Conservation (phyloP, 2,113 vertebrate genomes). For the Phoxinus phoxinus region DNA sequence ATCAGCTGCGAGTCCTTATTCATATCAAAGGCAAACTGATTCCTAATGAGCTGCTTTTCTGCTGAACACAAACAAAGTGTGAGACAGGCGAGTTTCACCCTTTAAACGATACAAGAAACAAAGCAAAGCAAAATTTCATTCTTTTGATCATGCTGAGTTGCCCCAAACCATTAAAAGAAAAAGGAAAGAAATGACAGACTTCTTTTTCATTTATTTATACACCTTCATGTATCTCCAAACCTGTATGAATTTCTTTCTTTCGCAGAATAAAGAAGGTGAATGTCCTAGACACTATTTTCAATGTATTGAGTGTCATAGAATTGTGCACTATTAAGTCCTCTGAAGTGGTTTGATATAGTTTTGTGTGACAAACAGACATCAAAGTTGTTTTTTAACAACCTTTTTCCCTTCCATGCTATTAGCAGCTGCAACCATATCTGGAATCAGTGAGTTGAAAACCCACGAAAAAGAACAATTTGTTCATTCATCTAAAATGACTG, state of each 20-base stretch:
- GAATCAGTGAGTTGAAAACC: not conserved
- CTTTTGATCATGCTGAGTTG: not conserved
- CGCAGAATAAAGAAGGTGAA: not conserved
- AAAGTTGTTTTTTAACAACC: not conserved
- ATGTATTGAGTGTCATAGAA: not conserved
- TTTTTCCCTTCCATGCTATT: not conserved
- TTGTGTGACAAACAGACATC: not conserved
- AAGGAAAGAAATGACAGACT: not conserved
- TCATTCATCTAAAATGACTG: not conserved
- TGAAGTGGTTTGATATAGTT: not conserved
- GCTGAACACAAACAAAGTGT: constrained; percentile 10
- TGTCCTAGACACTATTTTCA: not conserved
- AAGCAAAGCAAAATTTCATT: not conserved
- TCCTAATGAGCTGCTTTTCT: constrained; percentile 24
- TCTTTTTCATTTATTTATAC: constrained; percentile 8
- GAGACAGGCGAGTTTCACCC: not conserved
- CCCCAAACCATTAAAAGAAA: not conserved
- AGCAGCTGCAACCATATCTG: not conserved
- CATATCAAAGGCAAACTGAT: constrained; percentile 18
- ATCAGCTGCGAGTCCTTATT: constrained; percentile 5
- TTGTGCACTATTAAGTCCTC: not conserved
- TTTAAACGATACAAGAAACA: constrained; percentile 21
- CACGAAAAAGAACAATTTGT: not conserved
- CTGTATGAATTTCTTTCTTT: not conserved
- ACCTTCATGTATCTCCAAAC: not conserved